phyloP scores from a whole-genome alignment of 2,888 invertebrate species.

The Cecidostiba fungosa region DNA sequence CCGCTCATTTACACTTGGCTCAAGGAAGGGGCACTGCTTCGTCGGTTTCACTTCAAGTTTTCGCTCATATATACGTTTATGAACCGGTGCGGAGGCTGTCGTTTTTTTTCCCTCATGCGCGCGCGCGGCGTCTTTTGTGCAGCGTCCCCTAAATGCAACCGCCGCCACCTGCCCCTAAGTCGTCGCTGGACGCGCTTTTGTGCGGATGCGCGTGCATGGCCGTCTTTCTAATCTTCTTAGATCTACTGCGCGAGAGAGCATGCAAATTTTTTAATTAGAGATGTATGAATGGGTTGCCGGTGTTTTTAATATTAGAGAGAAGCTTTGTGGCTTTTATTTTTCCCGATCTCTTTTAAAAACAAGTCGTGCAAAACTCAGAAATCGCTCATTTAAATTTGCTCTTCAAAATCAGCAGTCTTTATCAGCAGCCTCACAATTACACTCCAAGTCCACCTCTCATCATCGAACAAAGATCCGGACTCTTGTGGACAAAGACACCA shows the following conservation, averaged over 20 bases:
- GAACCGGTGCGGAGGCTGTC: background rate
- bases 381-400: too few species aligned
- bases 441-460: background rate
- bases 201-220: background rate
- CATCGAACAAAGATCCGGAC: background rate
- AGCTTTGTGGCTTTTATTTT: too few species aligned
- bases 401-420: background rate
- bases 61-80: background rate
- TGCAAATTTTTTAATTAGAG: slow-evolving; percentile 60
- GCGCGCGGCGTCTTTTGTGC: slow-evolving; percentile 9
- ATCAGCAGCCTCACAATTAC: background rate
- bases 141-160: slow-evolving; percentile 12
- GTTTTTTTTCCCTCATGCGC: background rate
- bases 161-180: slow-evolving; percentile 43
- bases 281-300: background rate
- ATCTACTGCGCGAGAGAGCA: slow-evolving; percentile 30
- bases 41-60: background rate
- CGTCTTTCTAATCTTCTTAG: slow-evolving; percentile 42
- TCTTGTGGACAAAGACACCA: background rate
- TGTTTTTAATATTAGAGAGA: too few species aligned
- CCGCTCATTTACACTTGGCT: slow-evolving; percentile 11
- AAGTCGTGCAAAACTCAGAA: too few species aligned
- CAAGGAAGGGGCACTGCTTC: background rate
- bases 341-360: too few species aligned
- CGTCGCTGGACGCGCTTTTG: background rate